phyloP scores from a whole-genome alignment of 2,888 invertebrate species.

The Amphimallon solstitiale region DNA sequence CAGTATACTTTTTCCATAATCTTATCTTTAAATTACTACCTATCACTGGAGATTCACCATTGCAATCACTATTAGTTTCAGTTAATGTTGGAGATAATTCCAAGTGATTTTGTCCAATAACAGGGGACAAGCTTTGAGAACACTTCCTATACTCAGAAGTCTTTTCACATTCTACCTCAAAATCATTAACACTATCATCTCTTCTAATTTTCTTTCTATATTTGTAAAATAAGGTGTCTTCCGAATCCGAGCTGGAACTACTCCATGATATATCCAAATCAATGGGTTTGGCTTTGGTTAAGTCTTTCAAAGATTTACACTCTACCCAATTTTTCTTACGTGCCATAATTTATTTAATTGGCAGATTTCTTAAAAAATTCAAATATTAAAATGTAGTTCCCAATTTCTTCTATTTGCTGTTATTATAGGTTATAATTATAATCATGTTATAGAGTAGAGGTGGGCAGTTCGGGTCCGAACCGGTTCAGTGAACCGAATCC shows the following conservation, averaged over 20 bases:
- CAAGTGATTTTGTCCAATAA: neutral
- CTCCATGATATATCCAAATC: conserved; percentile 49
- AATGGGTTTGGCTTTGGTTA: conserved; percentile 27
- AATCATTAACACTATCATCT: neutral
- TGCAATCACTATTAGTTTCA: neutral
- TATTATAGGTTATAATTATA: no score
- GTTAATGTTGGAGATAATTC: conserved; percentile 7
- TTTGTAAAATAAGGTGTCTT: conserved; percentile 1
- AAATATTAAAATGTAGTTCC: no score
- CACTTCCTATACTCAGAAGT: neutral
- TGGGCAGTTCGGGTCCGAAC: no score
- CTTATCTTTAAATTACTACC: conserved; percentile 18
- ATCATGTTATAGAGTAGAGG: no score
- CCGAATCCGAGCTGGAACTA: conserved; percentile 48
- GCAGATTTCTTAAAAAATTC: no score
- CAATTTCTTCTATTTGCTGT: no score
- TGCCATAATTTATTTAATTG: conserved; percentile 35
- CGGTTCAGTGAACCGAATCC: no score
- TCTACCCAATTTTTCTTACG: conserved; percentile 45
- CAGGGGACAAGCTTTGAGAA: neutral
- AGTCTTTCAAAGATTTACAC: neutral
- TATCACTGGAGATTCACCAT: conserved; percentile 44
- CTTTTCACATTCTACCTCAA: neutral
- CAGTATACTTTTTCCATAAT: neutral
- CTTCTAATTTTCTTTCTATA: conserved; percentile 9